Conservation (phyloP, 2,888 invertebrate species). For the Tetheella fluctuosa region DNA sequence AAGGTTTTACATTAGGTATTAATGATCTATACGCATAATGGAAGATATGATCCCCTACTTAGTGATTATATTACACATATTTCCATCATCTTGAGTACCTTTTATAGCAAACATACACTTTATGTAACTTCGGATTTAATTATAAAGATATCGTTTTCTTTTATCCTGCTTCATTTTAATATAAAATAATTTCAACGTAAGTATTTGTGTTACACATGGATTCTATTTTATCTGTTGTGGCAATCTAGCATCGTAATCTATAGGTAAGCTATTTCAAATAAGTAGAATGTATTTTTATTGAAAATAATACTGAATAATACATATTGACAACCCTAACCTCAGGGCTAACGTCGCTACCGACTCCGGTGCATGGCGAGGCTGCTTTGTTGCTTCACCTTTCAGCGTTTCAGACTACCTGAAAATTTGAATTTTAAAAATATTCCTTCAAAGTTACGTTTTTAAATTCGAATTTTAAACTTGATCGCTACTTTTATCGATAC, state of each 20-base stretch:
- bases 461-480: constrained; percentile 1
- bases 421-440: constrained; percentile 12
- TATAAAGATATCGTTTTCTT: no score
- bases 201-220: no score
- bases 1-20: not conserved
- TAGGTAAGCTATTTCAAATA: no score
- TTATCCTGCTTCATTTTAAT: no score
- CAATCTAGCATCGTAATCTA: no score
- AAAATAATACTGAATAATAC: not conserved
- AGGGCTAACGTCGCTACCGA: not conserved
- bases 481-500: not conserved
- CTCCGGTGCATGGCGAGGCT: constrained; percentile 8
- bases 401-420: not conserved
- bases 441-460: not conserved
- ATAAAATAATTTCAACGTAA: no score
- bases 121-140: no score
- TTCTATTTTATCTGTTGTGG: no score
- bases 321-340: constrained; percentile 2
- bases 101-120: no score
- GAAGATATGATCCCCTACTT: not conserved
- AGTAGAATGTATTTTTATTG: no score
- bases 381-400: constrained; percentile 15
- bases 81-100: not conserved
- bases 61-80: not conserved
- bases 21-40: not conserved